phyloP scores from a whole-genome alignment of 1,140 invertebrate species.

The Drosophila sucinea region DNA sequence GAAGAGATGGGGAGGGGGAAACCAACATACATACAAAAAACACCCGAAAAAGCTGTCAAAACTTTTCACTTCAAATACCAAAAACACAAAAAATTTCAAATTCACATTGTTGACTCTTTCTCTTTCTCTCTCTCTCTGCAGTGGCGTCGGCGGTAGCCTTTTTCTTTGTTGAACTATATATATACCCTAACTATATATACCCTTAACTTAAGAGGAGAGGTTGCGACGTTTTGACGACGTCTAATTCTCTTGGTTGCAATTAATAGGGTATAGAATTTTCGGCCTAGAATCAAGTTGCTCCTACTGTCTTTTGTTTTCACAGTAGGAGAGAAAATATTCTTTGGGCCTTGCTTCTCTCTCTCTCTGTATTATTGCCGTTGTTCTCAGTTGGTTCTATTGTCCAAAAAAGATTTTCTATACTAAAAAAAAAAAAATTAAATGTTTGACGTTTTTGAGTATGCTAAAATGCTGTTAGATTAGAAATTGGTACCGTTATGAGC shows the following conservation, averaged over 20 bases:
- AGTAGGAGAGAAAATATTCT: slow-evolving; percentile 12
- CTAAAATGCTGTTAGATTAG: neutral
- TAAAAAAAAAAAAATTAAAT: slow-evolving; percentile 9
- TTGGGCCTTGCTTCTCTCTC: neutral
- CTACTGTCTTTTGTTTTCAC: slow-evolving; percentile 5
- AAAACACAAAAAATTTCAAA: slow-evolving; percentile 16
- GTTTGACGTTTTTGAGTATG: slow-evolving; percentile 8
- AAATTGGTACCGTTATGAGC: slow-evolving; percentile 10
- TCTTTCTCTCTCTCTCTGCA: no score
- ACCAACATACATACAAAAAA: neutral
- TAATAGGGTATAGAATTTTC: neutral
- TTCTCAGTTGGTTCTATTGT: slow-evolving; percentile 1
- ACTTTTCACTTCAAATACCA: slow-evolving; percentile 21
- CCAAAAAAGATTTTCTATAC: neutral
- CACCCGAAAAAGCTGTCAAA: slow-evolving; percentile 8
- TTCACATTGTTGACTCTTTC: slow-evolving; percentile 8
- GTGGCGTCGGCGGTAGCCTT: no score
- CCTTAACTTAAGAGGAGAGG: neutral
- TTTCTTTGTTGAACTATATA: no score
- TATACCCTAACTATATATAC: no score
- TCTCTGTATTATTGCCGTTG: neutral
- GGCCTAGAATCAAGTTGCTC: neutral
- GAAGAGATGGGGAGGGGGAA: neutral
- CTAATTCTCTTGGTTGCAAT: neutral
- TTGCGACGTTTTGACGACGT: no score